Base-by-base conservation (phyloP, 2,113 vertebrate genomes). In the Percina caprodes region DNA sequence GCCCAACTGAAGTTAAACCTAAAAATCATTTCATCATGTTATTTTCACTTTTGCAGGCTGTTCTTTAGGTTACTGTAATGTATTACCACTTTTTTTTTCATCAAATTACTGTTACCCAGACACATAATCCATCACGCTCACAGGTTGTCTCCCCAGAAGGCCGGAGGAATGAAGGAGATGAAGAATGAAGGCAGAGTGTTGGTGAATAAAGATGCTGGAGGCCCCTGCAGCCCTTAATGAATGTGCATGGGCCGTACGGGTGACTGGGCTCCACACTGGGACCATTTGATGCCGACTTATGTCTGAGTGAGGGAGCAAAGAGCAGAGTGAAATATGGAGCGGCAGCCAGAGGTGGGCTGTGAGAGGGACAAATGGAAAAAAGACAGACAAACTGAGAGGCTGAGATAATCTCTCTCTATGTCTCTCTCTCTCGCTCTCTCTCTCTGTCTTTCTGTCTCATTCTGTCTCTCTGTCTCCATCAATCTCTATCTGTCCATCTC, bases 201-300 rank as follows among this genome's bases (percentile, higher is more conserved):
- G 71, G 55, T 69, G 80, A 83, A 86, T 86, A 55, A 80, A 86
- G 73, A 74, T 74, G 62, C 73, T 77, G 52, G 72, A 56, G 55
- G 77, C 65, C 24, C 26, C 55, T 52, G 52, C 66, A 60, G 6
- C 46, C 0, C 83, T 80, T 77, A 83, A 86, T 78, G 69, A 79
- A 77, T 70, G 69, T 74, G 80, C 52, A 21, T 58, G 46, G 51
- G 77, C 65, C 30, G 52, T 56, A 46, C 26, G 16, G 76, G 60
- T 14, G 72, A 60, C 72, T 54, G 51, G 51, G 75, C 72, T 45
- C 39, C 80, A 85, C 76, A 61, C 39, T 61, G 73, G 79, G 72
- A 74, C 54, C 35, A 67, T 81, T 81, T 83, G 87, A 83, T 79
- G 56, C 59, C 71, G 70, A 84, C 26, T 78, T 79, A 82, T 82